These are phyloP conservation scores for Perithous albicinctus DNA, from an alignment of 2,888 invertebrate species.

Conservation along the genomic window DNA sequence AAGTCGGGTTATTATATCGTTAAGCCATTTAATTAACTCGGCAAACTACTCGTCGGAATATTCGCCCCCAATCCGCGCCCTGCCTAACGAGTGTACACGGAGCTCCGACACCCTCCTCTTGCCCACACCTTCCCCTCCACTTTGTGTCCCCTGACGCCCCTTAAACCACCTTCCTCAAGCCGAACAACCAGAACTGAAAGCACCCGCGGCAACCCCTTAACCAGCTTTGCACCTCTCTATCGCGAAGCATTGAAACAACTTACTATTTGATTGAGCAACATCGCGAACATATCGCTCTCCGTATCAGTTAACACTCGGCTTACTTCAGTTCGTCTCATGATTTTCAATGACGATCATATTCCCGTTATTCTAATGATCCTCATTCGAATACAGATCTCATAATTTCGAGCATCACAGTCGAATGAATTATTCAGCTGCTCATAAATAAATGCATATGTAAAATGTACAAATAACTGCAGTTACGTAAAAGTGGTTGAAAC, in stretches of 20 bases:
- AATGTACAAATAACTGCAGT: not conserved
- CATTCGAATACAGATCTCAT: slow-evolving; percentile 43
- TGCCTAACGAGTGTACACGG: slow-evolving; percentile 78
- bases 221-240: slow-evolving; percentile 17
- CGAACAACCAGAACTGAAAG: slow-evolving; percentile 36
- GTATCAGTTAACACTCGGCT: slow-evolving; percentile 11
- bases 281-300: slow-evolving; percentile 2
- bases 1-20: slow-evolving; percentile 84
- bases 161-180: slow-evolving; percentile 45
- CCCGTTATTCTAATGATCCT: slow-evolving; percentile 17
- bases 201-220: slow-evolving; percentile 53
- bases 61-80: slow-evolving; percentile 82
- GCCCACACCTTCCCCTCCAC: slow-evolving; percentile 61
- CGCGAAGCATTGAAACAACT: slow-evolving; percentile 58
- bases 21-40: slow-evolving; percentile 85
- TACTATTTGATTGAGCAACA: slow-evolving; percentile 75
- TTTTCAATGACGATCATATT: slow-evolving; percentile 33
- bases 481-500: slow-evolving; percentile 11
- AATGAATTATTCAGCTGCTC: slow-evolving; percentile 54
- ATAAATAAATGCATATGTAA: slow-evolving; percentile 28
- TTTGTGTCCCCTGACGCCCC: slow-evolving; percentile 51
- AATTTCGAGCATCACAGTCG: slow-evolving; percentile 31
- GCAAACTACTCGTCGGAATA: slow-evolving; percentile 83
- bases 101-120: slow-evolving; percentile 61
- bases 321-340: slow-evolving; percentile 2